Conservation (phyloP, 2,888 invertebrate species). For the Embidobia sp. region DNA sequence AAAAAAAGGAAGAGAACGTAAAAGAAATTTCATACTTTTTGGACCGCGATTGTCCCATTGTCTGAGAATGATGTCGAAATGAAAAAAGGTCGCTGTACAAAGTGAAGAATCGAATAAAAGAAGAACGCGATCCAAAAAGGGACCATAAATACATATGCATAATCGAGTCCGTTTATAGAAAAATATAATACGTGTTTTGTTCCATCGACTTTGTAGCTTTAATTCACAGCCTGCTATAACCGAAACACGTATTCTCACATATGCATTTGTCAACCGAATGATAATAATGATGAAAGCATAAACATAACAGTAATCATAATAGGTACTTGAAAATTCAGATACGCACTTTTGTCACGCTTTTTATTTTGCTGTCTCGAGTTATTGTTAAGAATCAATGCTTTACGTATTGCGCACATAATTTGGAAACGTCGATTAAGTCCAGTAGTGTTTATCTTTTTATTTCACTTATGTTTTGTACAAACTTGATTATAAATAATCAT, state of each 20-base stretch:
- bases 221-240: conserved; percentile 77
- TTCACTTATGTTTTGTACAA: conserved; percentile 28
- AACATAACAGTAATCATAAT: too few relatives aligned
- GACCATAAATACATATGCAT: conserved; percentile 57
- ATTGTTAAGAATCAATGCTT: neutral
- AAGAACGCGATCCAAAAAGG: conserved; percentile 45
- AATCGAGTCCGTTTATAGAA: conserved; percentile 64
- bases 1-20: conserved; percentile 18
- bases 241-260: conserved; percentile 67
- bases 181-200: conserved; percentile 67
- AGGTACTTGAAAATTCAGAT: conserved; percentile 9
- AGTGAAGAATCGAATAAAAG: neutral
- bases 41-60: too few relatives aligned
- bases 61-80: conserved; percentile 1
- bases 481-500: conserved; percentile 29
- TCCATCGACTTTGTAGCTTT: conserved; percentile 64
- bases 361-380: neutral
- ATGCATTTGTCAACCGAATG: conserved; percentile 68
- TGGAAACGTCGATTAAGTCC: conserved; percentile 19
- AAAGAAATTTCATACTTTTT: conserved; percentile 16
- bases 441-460: conserved; percentile 6
- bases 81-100: conserved; percentile 3
- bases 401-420: conserved; percentile 4
- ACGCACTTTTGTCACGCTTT: conserved; percentile 13
- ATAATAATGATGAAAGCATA: too few relatives aligned